A percentile compares a stretch with the other conserved stretches of the same genome.
phyloP scores from a whole-genome alignment of 2,888 invertebrate genomes.

The Alviniconcha strummeri region DNA sequence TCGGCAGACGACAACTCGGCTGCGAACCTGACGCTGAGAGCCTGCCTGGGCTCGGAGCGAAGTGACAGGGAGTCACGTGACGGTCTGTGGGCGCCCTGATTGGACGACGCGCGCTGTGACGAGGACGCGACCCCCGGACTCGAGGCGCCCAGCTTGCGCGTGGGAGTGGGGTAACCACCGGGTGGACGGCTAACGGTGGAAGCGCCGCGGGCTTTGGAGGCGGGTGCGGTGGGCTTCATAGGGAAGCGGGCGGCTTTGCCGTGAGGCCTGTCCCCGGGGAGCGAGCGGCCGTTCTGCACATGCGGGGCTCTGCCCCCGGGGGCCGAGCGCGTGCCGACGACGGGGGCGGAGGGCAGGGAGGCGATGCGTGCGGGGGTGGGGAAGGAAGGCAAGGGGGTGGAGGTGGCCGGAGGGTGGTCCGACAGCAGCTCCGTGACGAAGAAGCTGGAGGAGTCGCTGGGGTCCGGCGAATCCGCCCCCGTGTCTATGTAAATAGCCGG shows the following conservation, averaged over 20 bases:
- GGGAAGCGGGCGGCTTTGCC: background rate
- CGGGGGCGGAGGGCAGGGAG: background rate
- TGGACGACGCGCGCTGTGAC: background rate
- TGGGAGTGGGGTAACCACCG: background rate
- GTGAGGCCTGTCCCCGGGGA: background rate
- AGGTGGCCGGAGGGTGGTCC: background rate
- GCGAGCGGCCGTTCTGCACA: background rate
- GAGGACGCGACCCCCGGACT: background rate
- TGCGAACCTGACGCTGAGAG: conserved; percentile 15
- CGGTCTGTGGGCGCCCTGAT: background rate
- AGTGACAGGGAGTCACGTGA: background rate
- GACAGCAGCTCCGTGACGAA: conserved; percentile 14
- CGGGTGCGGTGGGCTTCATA: background rate
- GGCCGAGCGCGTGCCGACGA: background rate
- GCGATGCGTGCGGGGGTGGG: conserved; percentile 13
- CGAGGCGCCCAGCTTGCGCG: background rate
- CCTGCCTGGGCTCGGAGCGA: background rate
- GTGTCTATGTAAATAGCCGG: conserved; percentile 28
- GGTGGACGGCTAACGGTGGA: background rate
- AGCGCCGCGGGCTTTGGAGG: background rate
- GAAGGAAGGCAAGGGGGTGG: background rate
- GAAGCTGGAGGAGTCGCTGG: conserved; percentile 22
- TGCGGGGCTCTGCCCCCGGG: background rate
- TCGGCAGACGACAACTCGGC: background rate
- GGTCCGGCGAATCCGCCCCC: conserved; percentile 8